Evolutionary conservation across 1,140 invertebrate genomes (phyloP).

Genomic region (Bombus terrestris): DNA sequence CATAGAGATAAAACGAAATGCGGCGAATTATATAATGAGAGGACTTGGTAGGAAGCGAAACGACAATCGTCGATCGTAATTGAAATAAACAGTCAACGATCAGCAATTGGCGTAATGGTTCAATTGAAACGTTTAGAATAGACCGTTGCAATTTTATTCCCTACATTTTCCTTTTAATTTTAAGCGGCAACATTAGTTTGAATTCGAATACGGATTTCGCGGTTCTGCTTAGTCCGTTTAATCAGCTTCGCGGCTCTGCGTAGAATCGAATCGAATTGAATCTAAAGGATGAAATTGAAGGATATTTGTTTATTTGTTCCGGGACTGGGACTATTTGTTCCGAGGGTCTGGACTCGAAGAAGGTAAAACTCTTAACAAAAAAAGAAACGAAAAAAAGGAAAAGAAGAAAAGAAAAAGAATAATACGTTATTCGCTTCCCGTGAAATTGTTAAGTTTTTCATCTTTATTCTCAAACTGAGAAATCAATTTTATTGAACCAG

Average conservation of each 20-base stretch:
- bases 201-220: constrained; percentile 15
- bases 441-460: too few species aligned
- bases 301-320: too few species aligned
- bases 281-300: background rate
- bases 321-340: too few species aligned
- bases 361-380: too few species aligned
- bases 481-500: too few species aligned
- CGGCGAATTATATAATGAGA: constrained; percentile 11
- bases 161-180: background rate
- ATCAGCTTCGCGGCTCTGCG: background rate
- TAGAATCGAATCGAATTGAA: background rate
- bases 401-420: too few species aligned
- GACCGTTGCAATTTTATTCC: background rate
- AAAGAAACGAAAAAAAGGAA: too few species aligned
- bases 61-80: constrained; percentile 4
- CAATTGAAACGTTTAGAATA: background rate
- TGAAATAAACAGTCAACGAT: background rate
- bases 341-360: too few species aligned
- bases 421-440: too few species aligned
- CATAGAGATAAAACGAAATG: background rate
- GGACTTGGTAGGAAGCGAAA: background rate
- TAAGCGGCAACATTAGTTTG: background rate
- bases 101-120: background rate
- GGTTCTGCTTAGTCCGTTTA: background rate
- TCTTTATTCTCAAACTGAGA: too few species aligned